Conservation (phyloP, 1,140 invertebrate species). For the Platyura marginata region DNA sequence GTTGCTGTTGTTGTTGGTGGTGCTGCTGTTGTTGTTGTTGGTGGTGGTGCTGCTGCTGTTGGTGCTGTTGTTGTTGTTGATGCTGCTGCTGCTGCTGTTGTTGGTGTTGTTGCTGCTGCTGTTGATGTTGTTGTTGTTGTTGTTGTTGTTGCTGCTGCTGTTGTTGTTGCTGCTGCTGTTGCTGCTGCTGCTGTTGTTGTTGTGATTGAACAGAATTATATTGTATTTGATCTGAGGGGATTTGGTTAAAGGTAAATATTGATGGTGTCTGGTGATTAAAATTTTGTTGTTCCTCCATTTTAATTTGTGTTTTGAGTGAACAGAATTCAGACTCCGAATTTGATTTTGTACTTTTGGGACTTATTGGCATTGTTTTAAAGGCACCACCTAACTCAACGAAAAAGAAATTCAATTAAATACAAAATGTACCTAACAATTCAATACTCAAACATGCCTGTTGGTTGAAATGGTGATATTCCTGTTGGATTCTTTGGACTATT, state of each 20-base stretch:
- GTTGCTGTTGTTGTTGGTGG: slow-evolving; percentile 6
- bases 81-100: slow-evolving; percentile 6
- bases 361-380: slow-evolving; percentile 64
- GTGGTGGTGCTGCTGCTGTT: slow-evolving; percentile 8
- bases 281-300: background rate
- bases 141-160: slow-evolving; percentile 5
- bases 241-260: background rate
- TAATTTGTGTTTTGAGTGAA: background rate
- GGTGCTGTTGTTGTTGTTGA: slow-evolving; percentile 6
- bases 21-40: slow-evolving; percentile 6
- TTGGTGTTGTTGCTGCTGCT: slow-evolving; percentile 8
- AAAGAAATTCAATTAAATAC: background rate
- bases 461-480: slow-evolving; percentile 66
- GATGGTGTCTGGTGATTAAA: background rate
- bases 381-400: slow-evolving; percentile 36
- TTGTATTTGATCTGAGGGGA: background rate
- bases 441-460: slow-evolving; percentile 31
- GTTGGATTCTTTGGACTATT: slow-evolving; percentile 55
- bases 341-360: slow-evolving; percentile 20
- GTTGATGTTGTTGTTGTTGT: slow-evolving; percentile 6
- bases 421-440: background rate
- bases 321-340: background rate
- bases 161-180: slow-evolving; percentile 7
- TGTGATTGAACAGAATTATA: background rate
- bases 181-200: slow-evolving; percentile 6